These are phyloP conservation scores for Alloscopus bannaensis DNA, from an alignment of 2,888 invertebrate species.

Conservation along the genomic window DNA sequence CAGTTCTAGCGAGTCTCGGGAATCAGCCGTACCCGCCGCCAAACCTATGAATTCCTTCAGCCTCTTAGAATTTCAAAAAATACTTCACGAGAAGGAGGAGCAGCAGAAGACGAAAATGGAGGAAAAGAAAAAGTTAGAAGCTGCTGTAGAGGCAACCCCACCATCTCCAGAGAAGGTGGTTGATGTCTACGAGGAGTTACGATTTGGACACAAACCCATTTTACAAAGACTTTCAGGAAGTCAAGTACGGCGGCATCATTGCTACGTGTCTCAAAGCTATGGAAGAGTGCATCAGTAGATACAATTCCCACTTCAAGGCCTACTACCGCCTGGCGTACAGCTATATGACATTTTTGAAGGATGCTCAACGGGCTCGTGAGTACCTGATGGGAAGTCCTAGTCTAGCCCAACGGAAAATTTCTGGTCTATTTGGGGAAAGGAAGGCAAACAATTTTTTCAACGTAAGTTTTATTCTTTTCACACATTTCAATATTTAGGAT, in stretches of 20 bases:
- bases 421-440: conserved; percentile 90
- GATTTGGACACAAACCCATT: conserved; percentile 68
- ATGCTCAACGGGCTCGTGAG: conserved; percentile 79
- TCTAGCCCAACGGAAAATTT: conserved; percentile 79
- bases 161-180: conserved; percentile 1
- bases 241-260: conserved; percentile 75
- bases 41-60: conserved; percentile 61
- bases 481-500: conserved; percentile 8
- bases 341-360: conserved; percentile 84
- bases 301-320: conserved; percentile 95
- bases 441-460: conserved; percentile 93
- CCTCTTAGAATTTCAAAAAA: conserved; percentile 65
- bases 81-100: conserved; percentile 57
- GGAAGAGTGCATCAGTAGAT: conserved; percentile 88
- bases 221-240: conserved; percentile 67
- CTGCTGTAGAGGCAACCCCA: too few relatives aligned
- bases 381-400: conserved; percentile 60
- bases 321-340: conserved; percentile 91
- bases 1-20: conserved; percentile 12
- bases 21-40: conserved; percentile 10
- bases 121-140: conserved; percentile 8
- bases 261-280: conserved; percentile 85
- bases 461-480: conserved; percentile 77
- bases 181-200: conserved; percentile 47
- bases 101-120: conserved; percentile 48